A percentile compares a stretch with the other conserved stretches of the same genome.
Evolutionary conservation across 2,113 vertebrate genomes (phyloP).

Genomic region (Pampusana beccarii): DNA sequence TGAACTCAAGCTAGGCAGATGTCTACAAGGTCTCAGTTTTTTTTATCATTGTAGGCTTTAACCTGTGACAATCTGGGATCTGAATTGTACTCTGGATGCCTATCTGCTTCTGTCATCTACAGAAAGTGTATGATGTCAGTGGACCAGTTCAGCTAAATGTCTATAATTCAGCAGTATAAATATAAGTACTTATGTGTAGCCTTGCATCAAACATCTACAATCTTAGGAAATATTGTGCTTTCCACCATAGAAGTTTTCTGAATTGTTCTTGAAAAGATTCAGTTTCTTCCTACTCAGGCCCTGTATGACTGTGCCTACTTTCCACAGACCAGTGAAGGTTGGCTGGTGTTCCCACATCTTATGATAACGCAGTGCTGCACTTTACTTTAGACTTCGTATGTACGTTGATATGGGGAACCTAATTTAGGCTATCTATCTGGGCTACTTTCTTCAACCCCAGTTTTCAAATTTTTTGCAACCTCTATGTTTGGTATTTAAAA

Average conservation of each 20-base stretch:
- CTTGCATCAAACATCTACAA: not conserved
- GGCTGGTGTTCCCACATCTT: not conserved
- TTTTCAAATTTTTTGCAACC: not conserved
- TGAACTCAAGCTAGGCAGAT: not conserved
- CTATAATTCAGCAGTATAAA: not conserved
- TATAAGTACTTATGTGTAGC: not conserved
- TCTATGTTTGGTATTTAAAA: not conserved
- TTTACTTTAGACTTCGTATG: not conserved
- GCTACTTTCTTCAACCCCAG: not conserved
- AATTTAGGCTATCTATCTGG: not conserved
- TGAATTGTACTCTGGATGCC: not conserved
- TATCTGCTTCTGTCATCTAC: not conserved
- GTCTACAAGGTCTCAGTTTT: not conserved
- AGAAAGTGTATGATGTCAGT: not conserved
- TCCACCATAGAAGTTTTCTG: not conserved
- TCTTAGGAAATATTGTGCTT: not conserved
- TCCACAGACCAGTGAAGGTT: accelerated
- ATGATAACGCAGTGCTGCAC: not conserved
- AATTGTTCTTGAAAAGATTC: not conserved
- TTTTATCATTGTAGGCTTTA: not conserved
- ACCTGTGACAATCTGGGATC: not conserved
- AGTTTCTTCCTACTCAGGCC: not conserved
- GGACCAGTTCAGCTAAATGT: not conserved
- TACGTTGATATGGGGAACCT: not conserved
- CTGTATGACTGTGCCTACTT: accelerated